Base-by-base conservation (phyloP, 1,140 invertebrate species). In the Achatina immaculata region DNA sequence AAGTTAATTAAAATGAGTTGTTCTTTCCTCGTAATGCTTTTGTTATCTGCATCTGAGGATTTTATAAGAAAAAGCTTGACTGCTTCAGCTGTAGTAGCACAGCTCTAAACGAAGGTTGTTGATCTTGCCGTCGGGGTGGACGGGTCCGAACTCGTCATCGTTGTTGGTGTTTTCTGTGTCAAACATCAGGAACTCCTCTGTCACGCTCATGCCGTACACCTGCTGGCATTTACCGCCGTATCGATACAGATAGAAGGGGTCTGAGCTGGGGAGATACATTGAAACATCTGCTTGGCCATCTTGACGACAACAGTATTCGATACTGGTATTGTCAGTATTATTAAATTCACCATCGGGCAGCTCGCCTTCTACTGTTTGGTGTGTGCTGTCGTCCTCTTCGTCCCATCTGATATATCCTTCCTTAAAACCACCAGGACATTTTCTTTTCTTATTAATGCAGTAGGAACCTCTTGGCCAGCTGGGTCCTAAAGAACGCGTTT, bases 401-500 rank as follows among this genome's bases (percentile, higher is more conserved):
- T 68, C 65, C 14, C 14, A 68, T 9, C 14, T 21, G 31, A 68
- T 11, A 21, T 28, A 31, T 11, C 65, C 65, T n/a, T 68, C 34
- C 28, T 14, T 21, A 68, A 68, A 68, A 11, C 28, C 28, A n/a
- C 9, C 65, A 11, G 28, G 28, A 68, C 65, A 68, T 14, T 31
- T 34, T 14, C 28, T 28, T 11, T 68, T 16, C 28, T 31, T 68
- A 28, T 68, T 68, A 28, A 68, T 68, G 28, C 65, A 68, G 38
- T 71, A 71, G 68, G 68, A 16, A 38, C 68, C 68, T 42, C 34
- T 71, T 34, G 68, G 68, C 68, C 68, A 71, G 68, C 4, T 71
- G 11, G 68, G 68, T 38, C 38, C 68, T 36, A 36, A 34, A 21
- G 28, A 34, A 9, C 6, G 4, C 6, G 21, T 24, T 4, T 21